A percentile compares a stretch with the other conserved stretches of the same genome.
phyloP scores from a whole-genome alignment of 2,113 vertebrate genomes.

The Istiophorus platypterus region DNA sequence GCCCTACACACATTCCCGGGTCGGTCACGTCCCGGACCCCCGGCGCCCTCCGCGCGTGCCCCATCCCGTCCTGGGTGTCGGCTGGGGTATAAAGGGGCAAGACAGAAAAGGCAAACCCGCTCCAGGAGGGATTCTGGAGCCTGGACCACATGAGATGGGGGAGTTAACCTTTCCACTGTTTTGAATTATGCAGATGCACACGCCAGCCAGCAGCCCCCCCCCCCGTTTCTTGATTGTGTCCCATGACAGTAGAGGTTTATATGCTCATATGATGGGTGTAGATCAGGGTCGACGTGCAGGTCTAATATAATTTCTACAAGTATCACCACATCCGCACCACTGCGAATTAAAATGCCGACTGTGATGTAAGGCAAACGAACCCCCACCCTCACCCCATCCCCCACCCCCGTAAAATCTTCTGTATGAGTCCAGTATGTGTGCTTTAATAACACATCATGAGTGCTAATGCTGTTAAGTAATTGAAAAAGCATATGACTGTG shows the following conservation, averaged over 20 bases:
- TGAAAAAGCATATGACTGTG: conserved; percentile 40
- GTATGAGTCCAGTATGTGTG: conserved; percentile 22
- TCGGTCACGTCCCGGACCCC: too few relatives aligned
- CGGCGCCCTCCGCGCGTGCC: too few relatives aligned
- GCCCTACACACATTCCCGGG: too few relatives aligned
- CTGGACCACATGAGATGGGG: conserved; percentile 14
- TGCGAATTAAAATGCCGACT: not conserved
- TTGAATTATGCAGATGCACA: conserved; percentile 51
- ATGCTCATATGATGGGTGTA: conserved; percentile 20
- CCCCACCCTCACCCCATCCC: too few relatives aligned
- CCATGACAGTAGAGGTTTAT: conserved; percentile 9
- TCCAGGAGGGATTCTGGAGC: not conserved
- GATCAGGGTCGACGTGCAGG: conserved; percentile 47
- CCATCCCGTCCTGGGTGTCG: not conserved
- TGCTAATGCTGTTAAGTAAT: conserved; percentile 56
- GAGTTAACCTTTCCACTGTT: conserved; percentile 42
- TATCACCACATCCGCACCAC: conserved; percentile 34
- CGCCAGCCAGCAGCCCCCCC: not conserved
- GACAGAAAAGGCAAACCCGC: too few relatives aligned
- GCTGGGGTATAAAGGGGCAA: conserved; percentile 9
- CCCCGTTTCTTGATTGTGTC: conserved; percentile 3
- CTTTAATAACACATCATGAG: conserved; percentile 61
- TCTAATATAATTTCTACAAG: conserved; percentile 37
- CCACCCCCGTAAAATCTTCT: conserved; percentile 14
- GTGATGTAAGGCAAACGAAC: conserved; percentile 1